These are phyloP conservation scores for Coranthus polyacanthus DNA, from an alignment of 2,797 vertebrate species.

Conservation along the genomic window DNA sequence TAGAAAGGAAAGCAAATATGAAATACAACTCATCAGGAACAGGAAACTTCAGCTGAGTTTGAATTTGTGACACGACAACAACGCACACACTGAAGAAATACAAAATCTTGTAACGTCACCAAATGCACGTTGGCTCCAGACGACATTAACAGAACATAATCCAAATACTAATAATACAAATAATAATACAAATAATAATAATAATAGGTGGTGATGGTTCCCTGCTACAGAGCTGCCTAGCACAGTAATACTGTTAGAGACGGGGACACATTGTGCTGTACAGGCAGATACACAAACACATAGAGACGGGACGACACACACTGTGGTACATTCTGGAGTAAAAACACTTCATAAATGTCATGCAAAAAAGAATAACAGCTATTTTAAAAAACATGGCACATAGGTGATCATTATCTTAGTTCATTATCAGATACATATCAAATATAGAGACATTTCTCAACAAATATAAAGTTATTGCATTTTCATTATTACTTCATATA, in stretches of 20 bases:
- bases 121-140: conserved; percentile 31
- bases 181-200: too few relatives aligned
- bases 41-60: background rate
- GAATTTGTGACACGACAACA: conserved; percentile 23
- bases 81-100: conserved; percentile 26
- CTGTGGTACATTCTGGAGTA: conserved; percentile 80
- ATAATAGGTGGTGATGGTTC: conserved; percentile 30
- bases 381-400: conserved; percentile 83
- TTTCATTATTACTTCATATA: conserved; percentile 83
- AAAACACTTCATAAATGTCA: conserved; percentile 87
- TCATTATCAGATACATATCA: conserved; percentile 63
- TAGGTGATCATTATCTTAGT: too few relatives aligned
- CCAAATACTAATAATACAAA: too few relatives aligned
- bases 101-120: conserved; percentile 7
- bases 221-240: conserved; percentile 83
- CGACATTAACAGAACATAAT: conserved; percentile 33
- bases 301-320: too few relatives aligned
- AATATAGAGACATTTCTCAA: conserved; percentile 78
- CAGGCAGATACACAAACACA: too few relatives aligned
- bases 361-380: conserved; percentile 86
- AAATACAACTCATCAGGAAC: background rate
- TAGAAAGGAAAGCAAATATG: background rate
- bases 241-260: conserved; percentile 89
- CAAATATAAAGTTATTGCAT: conserved; percentile 83
- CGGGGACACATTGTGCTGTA: too few relatives aligned